Conservation (phyloP, 2,113 vertebrate genomes). For the Egretta garzetta region DNA sequence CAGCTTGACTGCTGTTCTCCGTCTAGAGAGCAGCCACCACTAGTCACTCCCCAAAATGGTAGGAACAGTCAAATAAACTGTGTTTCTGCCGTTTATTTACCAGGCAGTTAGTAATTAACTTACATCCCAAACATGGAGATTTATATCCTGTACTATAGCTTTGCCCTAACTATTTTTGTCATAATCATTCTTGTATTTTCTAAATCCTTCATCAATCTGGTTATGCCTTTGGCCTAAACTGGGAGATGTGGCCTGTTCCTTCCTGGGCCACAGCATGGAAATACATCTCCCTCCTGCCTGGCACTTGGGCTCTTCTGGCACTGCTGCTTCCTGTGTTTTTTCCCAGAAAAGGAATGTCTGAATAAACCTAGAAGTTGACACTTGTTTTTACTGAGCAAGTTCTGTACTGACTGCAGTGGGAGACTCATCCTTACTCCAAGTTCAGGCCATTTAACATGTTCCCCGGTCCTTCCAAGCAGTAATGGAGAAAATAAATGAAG, state of each 20-base stretch:
- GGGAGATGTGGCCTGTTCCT: not conserved
- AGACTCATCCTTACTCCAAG: not conserved
- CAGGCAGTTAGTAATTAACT: not conserved
- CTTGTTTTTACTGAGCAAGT: not conserved
- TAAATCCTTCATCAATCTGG: not conserved
- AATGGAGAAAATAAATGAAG: not conserved
- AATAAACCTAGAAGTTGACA: not conserved
- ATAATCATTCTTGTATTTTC: not conserved
- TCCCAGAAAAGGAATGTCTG: not conserved
- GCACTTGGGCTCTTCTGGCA: not conserved
- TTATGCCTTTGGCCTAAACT: not conserved
- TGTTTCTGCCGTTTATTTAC: not conserved
- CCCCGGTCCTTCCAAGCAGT: not conserved
- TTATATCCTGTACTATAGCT: not conserved
- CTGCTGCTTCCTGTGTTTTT: not conserved
- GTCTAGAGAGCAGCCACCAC: not conserved
- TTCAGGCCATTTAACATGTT: not conserved
- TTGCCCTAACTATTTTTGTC: not conserved
- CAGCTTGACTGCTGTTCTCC: not conserved
- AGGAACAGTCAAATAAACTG: not conserved
- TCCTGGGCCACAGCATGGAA: not conserved
- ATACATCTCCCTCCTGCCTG: not conserved
- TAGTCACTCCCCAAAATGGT: not conserved
- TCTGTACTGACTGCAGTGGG: not conserved
- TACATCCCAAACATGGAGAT: not conserved